Percentiles rank a stretch among this genome's conserved stretches.
Conservation (phyloP, 2,113 vertebrate species). For the Pteruthius melanotis region DNA sequence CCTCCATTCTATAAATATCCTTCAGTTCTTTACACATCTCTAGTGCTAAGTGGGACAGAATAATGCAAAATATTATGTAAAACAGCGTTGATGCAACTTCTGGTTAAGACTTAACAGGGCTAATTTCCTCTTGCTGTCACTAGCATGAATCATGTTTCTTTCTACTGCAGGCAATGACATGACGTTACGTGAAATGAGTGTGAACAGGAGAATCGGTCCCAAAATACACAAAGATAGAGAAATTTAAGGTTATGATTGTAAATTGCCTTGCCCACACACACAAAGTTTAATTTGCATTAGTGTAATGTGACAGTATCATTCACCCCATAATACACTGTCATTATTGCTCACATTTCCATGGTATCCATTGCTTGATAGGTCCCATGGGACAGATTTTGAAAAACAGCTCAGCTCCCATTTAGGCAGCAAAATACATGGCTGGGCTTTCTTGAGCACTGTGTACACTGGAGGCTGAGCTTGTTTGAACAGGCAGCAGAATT, state of each 20-base stretch:
- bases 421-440: slow-evolving; percentile 22
- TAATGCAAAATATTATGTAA: slow-evolving; percentile 50
- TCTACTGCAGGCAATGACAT: slow-evolving; percentile 8
- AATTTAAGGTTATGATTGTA: slow-evolving; percentile 46
- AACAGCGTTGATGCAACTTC: slow-evolving; percentile 37
- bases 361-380: slow-evolving; percentile 39
- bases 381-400: slow-evolving; percentile 39
- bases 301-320: slow-evolving; percentile 54
- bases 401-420: slow-evolving; percentile 46
- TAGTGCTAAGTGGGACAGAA: slow-evolving; percentile 39
- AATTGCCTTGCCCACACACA: slow-evolving; percentile 33
- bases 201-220: not conserved
- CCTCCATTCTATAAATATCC: not conserved
- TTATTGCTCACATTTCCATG: slow-evolving; percentile 63
- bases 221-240: not conserved
- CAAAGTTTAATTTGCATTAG: slow-evolving; percentile 23
- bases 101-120: slow-evolving; percentile 17
- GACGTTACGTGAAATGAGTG: not conserved
- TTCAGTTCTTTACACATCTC: not conserved
- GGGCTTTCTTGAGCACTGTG: not conserved
- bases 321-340: slow-evolving; percentile 28
- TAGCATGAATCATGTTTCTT: slow-evolving; percentile 29
- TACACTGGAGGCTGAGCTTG: slow-evolving; percentile 20
- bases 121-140: slow-evolving; percentile 44
- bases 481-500: slow-evolving; percentile 30